Evolutionary conservation across 2,797 vertebrate genomes (phyloP).

Genomic region (Sebastiscus albofasciatus): DNA sequence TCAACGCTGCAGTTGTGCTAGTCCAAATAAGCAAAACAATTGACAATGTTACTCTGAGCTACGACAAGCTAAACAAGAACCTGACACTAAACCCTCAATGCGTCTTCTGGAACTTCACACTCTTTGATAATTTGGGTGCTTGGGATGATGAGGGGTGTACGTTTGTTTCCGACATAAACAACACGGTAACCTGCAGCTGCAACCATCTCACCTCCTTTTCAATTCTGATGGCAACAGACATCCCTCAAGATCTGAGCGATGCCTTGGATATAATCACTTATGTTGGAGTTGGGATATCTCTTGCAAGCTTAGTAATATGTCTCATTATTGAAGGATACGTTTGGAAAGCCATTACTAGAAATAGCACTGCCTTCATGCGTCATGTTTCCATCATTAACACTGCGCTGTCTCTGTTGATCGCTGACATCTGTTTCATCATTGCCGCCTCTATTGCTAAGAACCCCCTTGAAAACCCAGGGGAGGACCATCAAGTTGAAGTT

Average conservation of each 20-base stretch:
- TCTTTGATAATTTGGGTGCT: slow-evolving; percentile 43
- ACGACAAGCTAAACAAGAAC: slow-evolving; percentile 65
- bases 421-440: slow-evolving; percentile 90
- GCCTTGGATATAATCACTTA: slow-evolving; percentile 86
- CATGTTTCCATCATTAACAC: slow-evolving; percentile 91
- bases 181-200: slow-evolving; percentile 69
- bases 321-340: slow-evolving; percentile 88
- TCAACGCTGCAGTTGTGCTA: slow-evolving; percentile 84
- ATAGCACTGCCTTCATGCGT: slow-evolving; percentile 90
- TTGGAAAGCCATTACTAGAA: slow-evolving; percentile 90
- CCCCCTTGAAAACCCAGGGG: slow-evolving; percentile 31
- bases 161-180: neutral
- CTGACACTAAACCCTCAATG: slow-evolving; percentile 75
- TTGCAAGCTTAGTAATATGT: slow-evolving; percentile 86
- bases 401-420: slow-evolving; percentile 87
- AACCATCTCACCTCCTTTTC: slow-evolving; percentile 92
- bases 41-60: slow-evolving; percentile 80
- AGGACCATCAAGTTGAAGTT: slow-evolving; percentile 30
- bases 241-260: neutral
- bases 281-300: slow-evolving; percentile 87
- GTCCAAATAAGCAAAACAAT: slow-evolving; percentile 73
- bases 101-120: slow-evolving; percentile 91
- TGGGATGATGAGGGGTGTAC: slow-evolving; percentile 87
- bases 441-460: slow-evolving; percentile 68
- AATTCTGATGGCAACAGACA: slow-evolving; percentile 87